Conservation (phyloP, 2,797 vertebrate species). For the Acridotheres tristis region DNA sequence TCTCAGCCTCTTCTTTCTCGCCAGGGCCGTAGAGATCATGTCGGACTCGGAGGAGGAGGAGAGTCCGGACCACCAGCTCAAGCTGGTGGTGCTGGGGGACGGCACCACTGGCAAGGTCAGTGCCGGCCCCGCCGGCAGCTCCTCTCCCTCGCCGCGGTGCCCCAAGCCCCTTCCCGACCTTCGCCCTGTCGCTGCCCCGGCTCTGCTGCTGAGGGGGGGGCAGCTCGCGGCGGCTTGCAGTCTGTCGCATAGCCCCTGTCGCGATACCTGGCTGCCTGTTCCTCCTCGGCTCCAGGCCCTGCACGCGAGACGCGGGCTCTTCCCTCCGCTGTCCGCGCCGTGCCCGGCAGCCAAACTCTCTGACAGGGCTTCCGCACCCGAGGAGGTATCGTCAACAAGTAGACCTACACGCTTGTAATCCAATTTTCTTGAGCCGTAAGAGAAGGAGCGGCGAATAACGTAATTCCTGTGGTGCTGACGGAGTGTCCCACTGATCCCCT, state of each 20-base stretch:
- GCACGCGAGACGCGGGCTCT: neutral
- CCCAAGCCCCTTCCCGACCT: neutral
- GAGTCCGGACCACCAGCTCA: constrained; percentile 92
- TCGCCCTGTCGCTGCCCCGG: too few relatives aligned
- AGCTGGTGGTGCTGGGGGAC: constrained; percentile 94
- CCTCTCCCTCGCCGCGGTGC: neutral
- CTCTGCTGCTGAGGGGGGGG: neutral
- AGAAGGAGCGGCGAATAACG: neutral
- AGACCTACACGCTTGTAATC: neutral
- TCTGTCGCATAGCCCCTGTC: neutral
- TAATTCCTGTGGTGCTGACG: neutral
- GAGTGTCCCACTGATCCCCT: rapidly evolving
- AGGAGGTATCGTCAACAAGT: rapidly evolving
- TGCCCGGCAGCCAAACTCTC: neutral
- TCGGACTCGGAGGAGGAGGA: constrained; percentile 98
- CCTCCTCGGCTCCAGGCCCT: neutral
- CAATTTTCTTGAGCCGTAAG: neutral
- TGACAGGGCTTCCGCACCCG: neutral
- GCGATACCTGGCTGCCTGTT: neutral
- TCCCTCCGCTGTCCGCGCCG: neutral
- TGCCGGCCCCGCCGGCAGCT: constrained; percentile 4
- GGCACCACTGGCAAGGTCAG: constrained; percentile 98
- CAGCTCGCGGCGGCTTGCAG: neutral
- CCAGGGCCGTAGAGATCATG: constrained; percentile 74
- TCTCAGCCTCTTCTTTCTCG: neutral